Base-by-base conservation (phyloP, 53 echinoderm and acorn worm species). In the Temnopleurus reevesii region DNA sequence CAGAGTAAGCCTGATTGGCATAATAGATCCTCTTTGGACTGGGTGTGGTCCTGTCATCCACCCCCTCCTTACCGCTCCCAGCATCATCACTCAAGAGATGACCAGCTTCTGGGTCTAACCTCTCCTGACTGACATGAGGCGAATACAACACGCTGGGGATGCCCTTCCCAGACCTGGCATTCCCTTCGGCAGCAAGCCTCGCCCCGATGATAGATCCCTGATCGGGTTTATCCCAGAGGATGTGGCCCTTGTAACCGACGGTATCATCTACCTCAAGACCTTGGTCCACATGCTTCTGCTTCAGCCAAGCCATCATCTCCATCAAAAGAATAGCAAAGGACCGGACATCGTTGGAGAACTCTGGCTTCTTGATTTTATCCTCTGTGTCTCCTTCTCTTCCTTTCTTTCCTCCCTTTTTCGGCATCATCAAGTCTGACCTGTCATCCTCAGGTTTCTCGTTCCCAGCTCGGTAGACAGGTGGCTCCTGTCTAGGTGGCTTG, bases 271-370 rank as follows among this genome's bases (percentile, higher is more conserved):
- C 53, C 63, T 90, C 84, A 36, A 82, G 27, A 17, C 90, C 82
- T 25, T 44, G 53, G 23, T 87, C 88, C 27, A 87, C 71, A 1
- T 64, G 45, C 53, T 87, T 94, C 92, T 89, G 92, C 59, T 94
- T 92, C 66, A 90, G 55, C 95, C 95, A 95, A 51, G 93, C 93
- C 85, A 98, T 76, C 91, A 98, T 92, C 81, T 98, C 98, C 41
- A 96, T 86, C 90, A 98, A 59, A 24, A 98, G 90, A 21, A 98
- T 71, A n/a, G 94, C 94, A 53, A 98, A 98, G 45, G 98, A 94
- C n/a, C 98, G 90, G 27, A 98, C 92, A 85, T 98, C 98, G n/a
- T 92, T 93, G 15, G 91, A 89, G 44, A 89, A 98, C 51, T 90
- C 64, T 53, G 77, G 83, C 21, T 82, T 84, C 61, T 82, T 89